Base-by-base conservation (phyloP, 1,140 invertebrate species). In the Cherax quadricarinatus region DNA sequence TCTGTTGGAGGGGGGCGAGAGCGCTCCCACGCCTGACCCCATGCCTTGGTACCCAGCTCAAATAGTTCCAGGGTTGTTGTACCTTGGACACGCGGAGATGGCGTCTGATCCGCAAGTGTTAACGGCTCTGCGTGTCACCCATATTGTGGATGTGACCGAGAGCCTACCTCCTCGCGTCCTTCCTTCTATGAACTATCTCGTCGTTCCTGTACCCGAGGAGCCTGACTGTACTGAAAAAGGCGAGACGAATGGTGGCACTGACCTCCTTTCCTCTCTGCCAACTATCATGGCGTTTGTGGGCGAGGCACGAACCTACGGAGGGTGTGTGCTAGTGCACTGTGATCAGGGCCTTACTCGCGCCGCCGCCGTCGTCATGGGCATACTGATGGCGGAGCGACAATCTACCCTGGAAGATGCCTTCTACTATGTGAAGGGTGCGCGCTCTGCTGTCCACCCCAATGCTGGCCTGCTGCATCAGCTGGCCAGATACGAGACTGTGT, bases 401-500 rank as follows among this genome's bases (percentile, higher is more conserved):
- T 94, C 94, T 86, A 94, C 94, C 30, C 93, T 95, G 60, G 94
- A 94, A 78, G 94, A 95, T 92, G 94, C 94, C 48, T 95, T 94
- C 92, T 94, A 94, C 86, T 95, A 94, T 84, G 94, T 95, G 14
- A 94, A 94, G 78, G 93, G 94, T 18, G 93, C 94, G 49, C 92
- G 94, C 57, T 94, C 94, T n/a, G 94, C 94, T 78, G 94, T 94
- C 62, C 94, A 95, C 83, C 94, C 94, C 0, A 93, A 92, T 70
- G 84, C 89, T 30, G 60, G 88, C 41, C 93, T 94, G 53, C 92
- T 95, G 30, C 89, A 93, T 41, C 92, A 94, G 86, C 94, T 95
- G 48, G 86, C 93, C 9, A 84, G 90, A 9, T 93, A 94, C 66
- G 94, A 95, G 93, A 89, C 66, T n/a, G 94, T 93, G n/a, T 91